Base-by-base conservation (phyloP, 2,113 vertebrate genomes). In the Callipepla californica region DNA sequence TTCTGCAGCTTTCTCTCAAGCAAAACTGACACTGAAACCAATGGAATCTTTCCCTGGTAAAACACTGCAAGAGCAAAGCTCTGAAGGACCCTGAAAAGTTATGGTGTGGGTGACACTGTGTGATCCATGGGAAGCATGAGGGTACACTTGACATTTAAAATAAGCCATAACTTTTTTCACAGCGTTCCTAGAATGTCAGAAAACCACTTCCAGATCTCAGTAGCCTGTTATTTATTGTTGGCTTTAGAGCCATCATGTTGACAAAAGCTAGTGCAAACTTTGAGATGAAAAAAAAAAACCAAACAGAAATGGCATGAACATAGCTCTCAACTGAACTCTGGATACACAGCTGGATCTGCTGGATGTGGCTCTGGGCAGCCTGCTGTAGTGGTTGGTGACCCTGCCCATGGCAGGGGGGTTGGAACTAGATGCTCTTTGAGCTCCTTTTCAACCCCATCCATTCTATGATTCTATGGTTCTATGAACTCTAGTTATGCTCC, bases 131-230 rank as follows among this genome's bases (percentile, higher is more conserved):
- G 32, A 87, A 76, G 45, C 34, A 36, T 18, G 28, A 87, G 32
- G 70, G 47, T 38, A 80, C 42, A 40, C 30, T 47, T 53, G 68
- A 38, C 44, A 51, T 82, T 89, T 80, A 91, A 67, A 20, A 82
- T 38, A 85, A 92, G 80, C 58, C 55, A 9, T 67, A 85, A 89
- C 28, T 91, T 36, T 32, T 5, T 8, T 86, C 63, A 80, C 81
- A 87, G 42, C 59, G 77, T 89, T 91, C 81, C 78, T 77, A 44
- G 73, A 87, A 77, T 87, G 91, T 82, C 57, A 85, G 44, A 83
- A 87, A 91, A 90, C 79, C 58, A 47, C 50, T 94, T 59, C 50
- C 53, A 69, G 50, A 76, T 77, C 70, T 87, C 72, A 69, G 18
- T 50, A 91, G 30, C 23, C 63, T 87, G 25, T 66, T 74, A 70